phyloP scores from a whole-genome alignment of 2,113 vertebrate species.

The Hypocryptadius cinnamomeus region DNA sequence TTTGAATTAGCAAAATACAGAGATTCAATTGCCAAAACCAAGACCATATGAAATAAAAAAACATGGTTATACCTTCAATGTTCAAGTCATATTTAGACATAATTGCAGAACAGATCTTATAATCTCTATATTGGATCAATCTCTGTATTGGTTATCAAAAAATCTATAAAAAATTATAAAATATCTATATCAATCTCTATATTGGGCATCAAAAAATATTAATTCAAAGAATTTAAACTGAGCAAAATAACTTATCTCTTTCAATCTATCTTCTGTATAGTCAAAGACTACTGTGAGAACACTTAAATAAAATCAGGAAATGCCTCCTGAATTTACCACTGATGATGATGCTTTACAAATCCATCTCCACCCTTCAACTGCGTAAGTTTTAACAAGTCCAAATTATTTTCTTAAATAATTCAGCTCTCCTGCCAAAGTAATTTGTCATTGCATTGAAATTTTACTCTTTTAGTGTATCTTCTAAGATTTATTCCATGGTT shows the following conservation, averaged over 20 bases:
- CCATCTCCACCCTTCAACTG: background rate
- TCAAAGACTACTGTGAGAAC: background rate
- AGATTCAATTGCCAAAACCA: background rate
- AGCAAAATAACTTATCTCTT: background rate
- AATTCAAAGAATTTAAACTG: background rate
- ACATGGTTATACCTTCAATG: background rate
- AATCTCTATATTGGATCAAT: background rate
- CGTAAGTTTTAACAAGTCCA: background rate
- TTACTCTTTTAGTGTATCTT: slow-evolving; percentile 43
- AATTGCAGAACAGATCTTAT: background rate
- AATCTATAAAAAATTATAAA: no score
- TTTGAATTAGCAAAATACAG: background rate
- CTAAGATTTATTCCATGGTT: background rate
- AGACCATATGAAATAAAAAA: background rate
- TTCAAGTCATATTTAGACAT: background rate
- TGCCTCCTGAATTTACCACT: background rate
- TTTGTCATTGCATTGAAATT: slow-evolving; percentile 40
- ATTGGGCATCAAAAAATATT: background rate
- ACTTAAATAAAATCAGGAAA: background rate
- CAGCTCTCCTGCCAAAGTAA: background rate
- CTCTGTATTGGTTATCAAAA: background rate
- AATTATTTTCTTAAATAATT: slow-evolving; percentile 35
- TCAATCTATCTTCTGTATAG: background rate
- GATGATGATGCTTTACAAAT: background rate
- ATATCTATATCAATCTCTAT: no score